phyloP scores from a whole-genome alignment of 2,888 invertebrate species.

The Agrochola litura region DNA sequence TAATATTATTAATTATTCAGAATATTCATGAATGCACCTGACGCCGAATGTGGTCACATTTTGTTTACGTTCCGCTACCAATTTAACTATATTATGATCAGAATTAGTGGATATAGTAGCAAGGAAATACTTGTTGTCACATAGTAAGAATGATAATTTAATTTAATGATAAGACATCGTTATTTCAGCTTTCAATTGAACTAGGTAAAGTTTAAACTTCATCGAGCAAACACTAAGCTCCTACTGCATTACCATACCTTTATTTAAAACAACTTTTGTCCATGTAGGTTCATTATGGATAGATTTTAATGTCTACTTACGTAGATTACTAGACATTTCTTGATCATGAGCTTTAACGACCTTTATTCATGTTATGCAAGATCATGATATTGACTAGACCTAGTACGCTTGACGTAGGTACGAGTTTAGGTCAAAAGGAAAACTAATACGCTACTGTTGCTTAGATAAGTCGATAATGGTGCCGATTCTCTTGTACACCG shows the following conservation, averaged over 20 bases:
- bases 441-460: neutral
- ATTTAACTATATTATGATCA: constrained; percentile 25
- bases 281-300: neutral
- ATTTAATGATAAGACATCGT: neutral
- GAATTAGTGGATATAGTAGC: neutral
- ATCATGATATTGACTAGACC: constrained; percentile 12
- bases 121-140: neutral
- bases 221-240: neutral
- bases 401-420: constrained; percentile 9
- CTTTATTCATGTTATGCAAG: constrained; percentile 9
- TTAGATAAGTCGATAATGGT: neutral
- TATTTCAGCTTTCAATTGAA: neutral
- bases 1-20: constrained; percentile 68
- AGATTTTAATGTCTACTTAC: neutral
- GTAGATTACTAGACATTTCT: constrained; percentile 25
- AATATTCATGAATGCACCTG: constrained; percentile 86
- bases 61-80: constrained; percentile 35
- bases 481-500: too few species aligned
- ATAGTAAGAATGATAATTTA: neutral
- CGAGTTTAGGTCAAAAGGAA: constrained; percentile 2
- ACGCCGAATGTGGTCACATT: constrained; percentile 61
- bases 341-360: constrained; percentile 15
- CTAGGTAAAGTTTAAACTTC: neutral
- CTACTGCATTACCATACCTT: neutral
- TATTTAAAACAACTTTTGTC: neutral